phyloP scores from a whole-genome alignment of 1,140 invertebrate genomes.

The Bombus superbus region DNA sequence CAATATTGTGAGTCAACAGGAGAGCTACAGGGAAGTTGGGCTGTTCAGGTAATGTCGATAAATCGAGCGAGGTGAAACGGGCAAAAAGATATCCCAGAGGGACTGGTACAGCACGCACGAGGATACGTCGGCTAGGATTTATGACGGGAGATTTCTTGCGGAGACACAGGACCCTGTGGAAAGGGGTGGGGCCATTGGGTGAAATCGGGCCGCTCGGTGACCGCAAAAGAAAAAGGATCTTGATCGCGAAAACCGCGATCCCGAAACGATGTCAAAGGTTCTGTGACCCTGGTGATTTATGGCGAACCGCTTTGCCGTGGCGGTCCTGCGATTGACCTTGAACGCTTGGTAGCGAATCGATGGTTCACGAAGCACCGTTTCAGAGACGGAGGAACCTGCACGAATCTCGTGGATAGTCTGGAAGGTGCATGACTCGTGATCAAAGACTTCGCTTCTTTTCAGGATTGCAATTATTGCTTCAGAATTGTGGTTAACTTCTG shows the following conservation, averaged over 20 bases:
- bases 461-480: too few species aligned
- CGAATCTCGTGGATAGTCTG: not conserved
- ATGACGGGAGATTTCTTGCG: constrained; percentile 73
- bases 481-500: too few species aligned
- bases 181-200: not conserved
- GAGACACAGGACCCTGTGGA: constrained; percentile 5
- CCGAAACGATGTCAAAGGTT: constrained; percentile 36
- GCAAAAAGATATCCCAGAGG: constrained; percentile 65
- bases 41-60: constrained; percentile 73
- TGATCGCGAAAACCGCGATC: constrained; percentile 16
- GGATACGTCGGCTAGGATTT: constrained; percentile 71
- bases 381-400: not conserved
- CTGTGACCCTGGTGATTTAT: constrained; percentile 40
- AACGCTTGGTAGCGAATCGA: constrained; percentile 30
- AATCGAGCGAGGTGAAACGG: constrained; percentile 72
- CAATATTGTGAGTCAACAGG: too few species aligned
- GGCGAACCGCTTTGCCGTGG: constrained; percentile 15
- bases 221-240: constrained; percentile 37
- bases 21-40: constrained; percentile 9
- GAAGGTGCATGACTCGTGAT: not conserved
- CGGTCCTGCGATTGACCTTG: constrained; percentile 35
- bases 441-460: not conserved
- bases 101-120: constrained; percentile 67
- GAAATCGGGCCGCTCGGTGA: constrained; percentile 28
- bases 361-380: not conserved